A percentile compares a stretch with the other conserved stretches of the same genome.
Evolutionary conservation across 1,140 invertebrate genomes (phyloP).

Genomic region (Melipona quadrifasciata): DNA sequence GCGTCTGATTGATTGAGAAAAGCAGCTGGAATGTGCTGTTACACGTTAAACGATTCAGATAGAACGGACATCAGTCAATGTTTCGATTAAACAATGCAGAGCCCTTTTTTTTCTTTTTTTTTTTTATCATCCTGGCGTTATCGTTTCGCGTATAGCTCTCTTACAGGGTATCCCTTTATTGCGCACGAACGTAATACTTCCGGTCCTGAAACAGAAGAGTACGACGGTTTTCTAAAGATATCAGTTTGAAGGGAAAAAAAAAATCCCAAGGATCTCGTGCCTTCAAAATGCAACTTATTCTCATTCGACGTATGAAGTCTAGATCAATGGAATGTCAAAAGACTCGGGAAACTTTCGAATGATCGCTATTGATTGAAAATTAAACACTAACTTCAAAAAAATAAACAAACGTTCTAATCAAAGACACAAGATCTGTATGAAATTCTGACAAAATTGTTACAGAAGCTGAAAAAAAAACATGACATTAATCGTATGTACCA

Average conservation of each 20-base stretch:
- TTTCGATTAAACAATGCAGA: conserved; percentile 69
- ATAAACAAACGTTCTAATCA: background rate
- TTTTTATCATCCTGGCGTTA: conserved; percentile 6
- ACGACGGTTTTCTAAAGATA: conserved; percentile 38
- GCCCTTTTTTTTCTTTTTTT: conserved; percentile 38
- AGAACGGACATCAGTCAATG: conserved; percentile 64
- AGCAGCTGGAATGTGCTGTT: conserved; percentile 73
- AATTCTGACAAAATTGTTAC: background rate
- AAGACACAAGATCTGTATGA: conserved; percentile 6
- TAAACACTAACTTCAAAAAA: background rate
- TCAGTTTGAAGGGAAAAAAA: background rate
- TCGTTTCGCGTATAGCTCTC: conserved; percentile 49
- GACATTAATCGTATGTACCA: conserved; percentile 24
- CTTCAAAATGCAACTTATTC: conserved; percentile 12
- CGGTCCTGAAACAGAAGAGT: conserved; percentile 74
- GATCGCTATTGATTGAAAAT: background rate
- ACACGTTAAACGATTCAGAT: conserved; percentile 63
- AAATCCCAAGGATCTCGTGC: background rate
- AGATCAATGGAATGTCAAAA: background rate
- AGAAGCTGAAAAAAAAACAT: conserved; percentile 45
- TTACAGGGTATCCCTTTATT: conserved; percentile 60
- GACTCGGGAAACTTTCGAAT: background rate
- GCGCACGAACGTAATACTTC: conserved; percentile 69
- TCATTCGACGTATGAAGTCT: background rate
- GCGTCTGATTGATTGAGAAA: conserved; percentile 60